Percentiles rank a stretch among this genome's conserved stretches.
These are phyloP conservation scores for Pedionomus torquatus DNA, from an alignment of 2,113 vertebrate genomes.

Conservation along the genomic window DNA sequence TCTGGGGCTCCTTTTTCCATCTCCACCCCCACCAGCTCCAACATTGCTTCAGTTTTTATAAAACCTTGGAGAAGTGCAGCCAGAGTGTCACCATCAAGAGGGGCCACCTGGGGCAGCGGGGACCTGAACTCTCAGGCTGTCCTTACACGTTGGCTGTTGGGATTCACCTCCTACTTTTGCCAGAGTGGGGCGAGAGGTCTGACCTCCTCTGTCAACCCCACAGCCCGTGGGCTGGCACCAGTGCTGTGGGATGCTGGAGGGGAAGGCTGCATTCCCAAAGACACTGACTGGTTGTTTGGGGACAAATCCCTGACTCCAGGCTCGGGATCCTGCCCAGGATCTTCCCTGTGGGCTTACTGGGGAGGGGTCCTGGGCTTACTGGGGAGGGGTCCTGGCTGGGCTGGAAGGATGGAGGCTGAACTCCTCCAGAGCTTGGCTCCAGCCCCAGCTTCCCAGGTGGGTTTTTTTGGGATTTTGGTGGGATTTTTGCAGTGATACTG, in stretches of 20 bases:
- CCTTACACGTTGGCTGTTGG: neutral
- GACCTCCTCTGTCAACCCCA: neutral
- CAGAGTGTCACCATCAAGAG: neutral
- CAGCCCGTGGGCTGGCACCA: too few species aligned
- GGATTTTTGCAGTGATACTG: neutral
- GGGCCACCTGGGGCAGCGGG: rapidly evolving
- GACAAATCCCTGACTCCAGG: rapidly evolving
- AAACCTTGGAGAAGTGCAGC: neutral
- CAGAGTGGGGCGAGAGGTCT: neutral
- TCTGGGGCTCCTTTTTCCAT: neutral
- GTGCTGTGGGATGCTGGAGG: rapidly evolving
- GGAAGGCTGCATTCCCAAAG: neutral
- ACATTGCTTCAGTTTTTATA: neutral
- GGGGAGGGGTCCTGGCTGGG: neutral
- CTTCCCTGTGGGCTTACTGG: neutral
- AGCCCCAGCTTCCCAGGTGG: neutral
- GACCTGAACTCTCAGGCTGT: neutral
- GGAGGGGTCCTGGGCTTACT: neutral
- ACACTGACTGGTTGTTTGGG: rapidly evolving
- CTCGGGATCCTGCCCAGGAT: neutral
- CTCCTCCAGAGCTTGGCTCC: rapidly evolving
- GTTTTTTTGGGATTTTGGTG: neutral
- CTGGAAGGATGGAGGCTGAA: neutral
- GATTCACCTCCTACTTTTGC: neutral
- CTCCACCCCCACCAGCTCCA: neutral